Percentiles rank a stretch among this genome's conserved stretches.
These are phyloP conservation scores for Gasterosteus nipponicus DNA, from an alignment of 2,113 vertebrate genomes.

Conservation along the genomic window DNA sequence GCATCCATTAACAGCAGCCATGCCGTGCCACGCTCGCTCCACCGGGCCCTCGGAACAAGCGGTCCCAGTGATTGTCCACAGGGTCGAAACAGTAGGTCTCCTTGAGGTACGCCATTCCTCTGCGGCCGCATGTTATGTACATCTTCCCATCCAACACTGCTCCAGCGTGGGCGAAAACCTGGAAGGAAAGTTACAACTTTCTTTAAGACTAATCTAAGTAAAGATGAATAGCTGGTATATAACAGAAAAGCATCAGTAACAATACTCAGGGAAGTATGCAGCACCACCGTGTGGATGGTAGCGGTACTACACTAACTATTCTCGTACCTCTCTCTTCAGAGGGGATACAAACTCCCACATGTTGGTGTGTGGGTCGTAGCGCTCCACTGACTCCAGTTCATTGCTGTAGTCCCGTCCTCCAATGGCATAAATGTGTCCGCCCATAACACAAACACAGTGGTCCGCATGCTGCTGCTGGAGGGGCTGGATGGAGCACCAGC, in stretches of 20 bases:
- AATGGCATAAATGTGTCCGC: constrained; percentile 89
- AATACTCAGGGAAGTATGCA: constrained; percentile 2
- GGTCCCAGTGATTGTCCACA: constrained; percentile 84
- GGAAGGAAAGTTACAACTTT: constrained; percentile 1
- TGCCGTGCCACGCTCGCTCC: constrained; percentile 93
- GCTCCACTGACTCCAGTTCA: constrained; percentile 91
- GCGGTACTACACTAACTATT: constrained; percentile 5
- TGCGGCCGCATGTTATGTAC: constrained; percentile 91
- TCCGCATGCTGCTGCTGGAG: constrained; percentile 93
- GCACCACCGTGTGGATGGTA: constrained; percentile 50
- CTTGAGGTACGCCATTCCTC: constrained; percentile 87
- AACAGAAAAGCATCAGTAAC: background rate
- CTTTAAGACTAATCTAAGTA: background rate
- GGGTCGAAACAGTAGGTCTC: constrained; percentile 92
- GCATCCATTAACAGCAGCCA: constrained; percentile 86
- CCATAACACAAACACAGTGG: constrained; percentile 91
- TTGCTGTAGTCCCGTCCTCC: constrained; percentile 93
- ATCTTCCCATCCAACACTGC: constrained; percentile 88
- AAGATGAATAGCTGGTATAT: background rate
- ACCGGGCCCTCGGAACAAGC: constrained; percentile 86
- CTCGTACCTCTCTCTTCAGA: constrained; percentile 87
- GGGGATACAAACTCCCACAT: constrained; percentile 91
- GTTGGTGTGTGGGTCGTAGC: constrained; percentile 92
- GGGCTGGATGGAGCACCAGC: constrained; percentile 91
- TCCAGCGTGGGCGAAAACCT: constrained; percentile 96